Evolutionary conservation across 2,888 invertebrate genomes (phyloP).

Genomic region (Loripinus fragilis): DNA sequence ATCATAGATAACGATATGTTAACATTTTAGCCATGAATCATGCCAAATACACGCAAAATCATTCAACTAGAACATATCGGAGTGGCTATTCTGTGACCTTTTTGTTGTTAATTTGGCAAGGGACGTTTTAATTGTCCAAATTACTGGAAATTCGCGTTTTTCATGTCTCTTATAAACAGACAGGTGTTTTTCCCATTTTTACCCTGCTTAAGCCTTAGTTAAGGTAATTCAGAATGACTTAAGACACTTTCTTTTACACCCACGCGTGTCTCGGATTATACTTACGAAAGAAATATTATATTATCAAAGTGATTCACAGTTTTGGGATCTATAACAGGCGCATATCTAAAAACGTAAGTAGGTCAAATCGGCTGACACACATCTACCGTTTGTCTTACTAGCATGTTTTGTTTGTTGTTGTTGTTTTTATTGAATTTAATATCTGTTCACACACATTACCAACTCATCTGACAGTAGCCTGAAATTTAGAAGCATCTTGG

Average conservation of each 20-base stretch:
- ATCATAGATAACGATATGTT: constrained; percentile 23
- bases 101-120: background rate
- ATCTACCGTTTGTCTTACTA: no score
- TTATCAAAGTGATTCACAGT: constrained; percentile 1
- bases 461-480: no score
- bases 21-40: constrained; percentile 12
- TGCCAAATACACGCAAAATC: constrained; percentile 6
- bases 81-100: constrained; percentile 12
- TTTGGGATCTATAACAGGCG: background rate
- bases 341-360: background rate
- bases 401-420: no score
- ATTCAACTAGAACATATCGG: constrained; percentile 17
- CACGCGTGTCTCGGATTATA: background rate
- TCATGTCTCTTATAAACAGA: background rate
- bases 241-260: background rate
- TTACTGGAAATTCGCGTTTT: background rate
- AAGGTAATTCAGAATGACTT: background rate
- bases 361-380: background rate
- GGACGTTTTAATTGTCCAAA: background rate
- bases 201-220: no score
- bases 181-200: constrained; percentile 8
- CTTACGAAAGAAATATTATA: background rate
- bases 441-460: no score
- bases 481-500: no score
- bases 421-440: no score